phyloP scores from a whole-genome alignment of 2,797 vertebrate genomes.

The Clamator glandarius region DNA sequence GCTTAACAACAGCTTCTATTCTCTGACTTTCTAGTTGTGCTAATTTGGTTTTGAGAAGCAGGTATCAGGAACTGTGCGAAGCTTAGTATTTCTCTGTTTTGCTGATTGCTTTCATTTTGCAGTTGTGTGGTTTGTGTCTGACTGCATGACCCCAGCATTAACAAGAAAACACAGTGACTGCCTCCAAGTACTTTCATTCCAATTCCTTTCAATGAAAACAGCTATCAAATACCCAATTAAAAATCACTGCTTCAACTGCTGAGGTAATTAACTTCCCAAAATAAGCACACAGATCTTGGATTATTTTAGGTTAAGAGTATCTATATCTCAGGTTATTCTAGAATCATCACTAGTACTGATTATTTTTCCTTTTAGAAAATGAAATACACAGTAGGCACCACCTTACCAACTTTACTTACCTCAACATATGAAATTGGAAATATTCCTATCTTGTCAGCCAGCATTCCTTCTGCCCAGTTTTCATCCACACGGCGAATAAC shows the following conservation, averaged over 20 bases:
- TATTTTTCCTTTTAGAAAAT: neutral
- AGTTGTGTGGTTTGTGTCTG: neutral
- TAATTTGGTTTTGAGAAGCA: neutral
- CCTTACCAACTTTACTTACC: slow-evolving; percentile 80
- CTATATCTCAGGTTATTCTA: neutral
- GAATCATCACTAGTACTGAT: neutral
- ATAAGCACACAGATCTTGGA: neutral
- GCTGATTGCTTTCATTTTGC: neutral
- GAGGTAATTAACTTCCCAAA: neutral
- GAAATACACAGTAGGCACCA: neutral
- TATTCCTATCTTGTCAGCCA: slow-evolving; percentile 99
- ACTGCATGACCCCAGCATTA: neutral
- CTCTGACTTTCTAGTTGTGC: neutral
- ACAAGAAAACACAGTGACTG: neutral
- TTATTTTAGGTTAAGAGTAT: neutral
- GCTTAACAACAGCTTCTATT: neutral
- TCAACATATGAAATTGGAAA: slow-evolving; percentile 99
- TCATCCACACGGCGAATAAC: slow-evolving; percentile 98
- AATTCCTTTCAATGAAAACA: neutral
- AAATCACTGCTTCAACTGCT: neutral
- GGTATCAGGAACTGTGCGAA: neutral
- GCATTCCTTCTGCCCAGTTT: slow-evolving; percentile 99
- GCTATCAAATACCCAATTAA: neutral
- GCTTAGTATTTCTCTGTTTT: neutral
- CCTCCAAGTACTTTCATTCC: neutral